Base-by-base conservation (phyloP, 2,888 invertebrate genomes). In the Aphrophora alni region DNA sequence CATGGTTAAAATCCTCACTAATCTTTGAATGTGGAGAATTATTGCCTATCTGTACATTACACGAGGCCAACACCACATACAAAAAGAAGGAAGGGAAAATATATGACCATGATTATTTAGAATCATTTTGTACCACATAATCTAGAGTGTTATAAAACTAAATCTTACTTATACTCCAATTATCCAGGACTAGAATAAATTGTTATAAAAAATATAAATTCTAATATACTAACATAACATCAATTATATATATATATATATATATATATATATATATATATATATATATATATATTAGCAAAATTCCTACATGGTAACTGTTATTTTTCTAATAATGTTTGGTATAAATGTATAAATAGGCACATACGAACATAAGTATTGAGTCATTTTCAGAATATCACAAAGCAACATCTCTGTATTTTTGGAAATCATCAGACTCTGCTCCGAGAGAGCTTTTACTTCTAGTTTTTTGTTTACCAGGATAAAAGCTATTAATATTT, bases 381-480 rank as follows among this genome's bases (percentile, higher is more conserved):
- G 59, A 59, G 59, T 4, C 21, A 14, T 74, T 68, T 27, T 28
- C 75, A 75, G 33, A 68, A 59, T 8, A 51, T 85, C 85, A 89
- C 76, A 89, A 86, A 27, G 88, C 89, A 38, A 89, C 88, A 82
- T 89, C 89, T 77, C 89, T 86, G 83, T 89, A 89, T 82, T 89
- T 89, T 80, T 89, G 88, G 75, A 89, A 88, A 83, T 89, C 89
- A 78, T 89, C 89, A 8, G 89, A 89, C 77, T 83, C 83, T 10
- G 87, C 87, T 77, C 59, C 44, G 8, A 79, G 68, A 38, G 78
- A 79, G 17, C 74, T 59, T 68, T 79, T 79, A 69, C 78, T 79
- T 38, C 73, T 73, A 17, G 74, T 74, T 28, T 74, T 59, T 28
- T 28, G 26, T 68, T 79, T 79, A 25, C 73, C 69, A 1, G 78